Conservation (phyloP, 1,140 invertebrate genomes). For the Venturia canescens region DNA sequence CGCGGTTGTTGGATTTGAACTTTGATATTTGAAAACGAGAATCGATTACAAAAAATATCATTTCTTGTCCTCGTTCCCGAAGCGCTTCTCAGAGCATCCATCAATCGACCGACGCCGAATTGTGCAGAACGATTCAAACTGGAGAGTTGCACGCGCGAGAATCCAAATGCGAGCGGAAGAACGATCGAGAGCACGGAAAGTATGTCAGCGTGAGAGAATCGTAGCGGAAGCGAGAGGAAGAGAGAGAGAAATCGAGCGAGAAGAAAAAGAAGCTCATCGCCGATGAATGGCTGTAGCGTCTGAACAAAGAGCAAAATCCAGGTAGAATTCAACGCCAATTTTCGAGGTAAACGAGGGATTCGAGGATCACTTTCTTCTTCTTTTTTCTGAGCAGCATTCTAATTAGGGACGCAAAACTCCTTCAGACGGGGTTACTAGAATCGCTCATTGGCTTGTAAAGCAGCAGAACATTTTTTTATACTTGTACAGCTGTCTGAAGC, state of each 20-base stretch:
- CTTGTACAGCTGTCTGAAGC: no score
- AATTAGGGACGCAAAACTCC: neutral
- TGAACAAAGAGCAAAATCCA: slow-evolving; percentile 50
- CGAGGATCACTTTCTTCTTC: neutral
- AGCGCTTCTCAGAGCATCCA: slow-evolving; percentile 34
- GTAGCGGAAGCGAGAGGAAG: neutral
- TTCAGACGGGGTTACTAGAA: neutral
- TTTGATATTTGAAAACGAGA: neutral
- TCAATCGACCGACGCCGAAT: slow-evolving; percentile 59
- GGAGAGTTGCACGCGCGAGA: slow-evolving; percentile 52
- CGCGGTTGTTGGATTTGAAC: no score
- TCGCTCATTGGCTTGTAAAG: neutral
- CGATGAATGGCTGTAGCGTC: slow-evolving; percentile 49
- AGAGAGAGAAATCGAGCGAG: neutral
- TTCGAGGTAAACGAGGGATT: slow-evolving; percentile 16
- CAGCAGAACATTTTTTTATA: neutral
- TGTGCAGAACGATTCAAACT: slow-evolving; percentile 63
- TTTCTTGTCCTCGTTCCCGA: neutral
- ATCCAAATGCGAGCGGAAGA: neutral
- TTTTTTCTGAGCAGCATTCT: slow-evolving; percentile 5
- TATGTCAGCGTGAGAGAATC: no score
- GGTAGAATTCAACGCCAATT: slow-evolving; percentile 19
- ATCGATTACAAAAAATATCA: neutral
- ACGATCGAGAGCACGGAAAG: neutral
- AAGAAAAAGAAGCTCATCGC: slow-evolving; percentile 47